These are phyloP conservation scores for Bovichtus diacanthus DNA, from an alignment of 2,797 vertebrate species.

Conservation along the genomic window DNA sequence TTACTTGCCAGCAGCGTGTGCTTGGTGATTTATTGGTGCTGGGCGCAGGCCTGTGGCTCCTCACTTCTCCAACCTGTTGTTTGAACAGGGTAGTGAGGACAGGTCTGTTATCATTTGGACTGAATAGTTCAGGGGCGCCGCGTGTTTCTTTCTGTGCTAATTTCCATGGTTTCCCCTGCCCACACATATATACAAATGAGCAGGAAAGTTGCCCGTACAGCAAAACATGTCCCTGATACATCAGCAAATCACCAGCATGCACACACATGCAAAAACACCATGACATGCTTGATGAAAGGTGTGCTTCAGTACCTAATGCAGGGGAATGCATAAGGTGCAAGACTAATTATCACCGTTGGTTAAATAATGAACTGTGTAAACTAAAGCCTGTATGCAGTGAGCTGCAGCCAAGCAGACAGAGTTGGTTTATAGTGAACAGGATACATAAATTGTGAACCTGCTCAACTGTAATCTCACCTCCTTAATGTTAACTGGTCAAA, in stretches of 20 bases:
- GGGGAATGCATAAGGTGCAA: constrained; percentile 61
- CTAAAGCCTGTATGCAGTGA: constrained; percentile 17
- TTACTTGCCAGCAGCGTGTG: constrained; percentile 38
- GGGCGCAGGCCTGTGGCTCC: constrained; percentile 39
- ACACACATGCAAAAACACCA: constrained; percentile 36
- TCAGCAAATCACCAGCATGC: constrained; percentile 28
- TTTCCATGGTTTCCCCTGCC: constrained; percentile 55
- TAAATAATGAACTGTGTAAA: constrained; percentile 69
- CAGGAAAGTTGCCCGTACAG: constrained; percentile 3
- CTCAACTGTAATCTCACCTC: constrained; percentile 56
- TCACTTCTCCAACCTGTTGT: constrained; percentile 62
- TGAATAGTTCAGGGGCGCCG: constrained; percentile 42
- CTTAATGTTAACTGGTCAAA: constrained; percentile 27
- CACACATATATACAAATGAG: constrained; percentile 17
- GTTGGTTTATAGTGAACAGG: constrained; percentile 46
- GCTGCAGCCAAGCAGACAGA: constrained; percentile 41
- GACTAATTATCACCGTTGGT: constrained; percentile 64
- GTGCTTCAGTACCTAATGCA: constrained; percentile 50
- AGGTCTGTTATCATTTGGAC: constrained; percentile 51
- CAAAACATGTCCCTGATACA: constrained; percentile 9
- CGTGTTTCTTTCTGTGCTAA: constrained; percentile 41
- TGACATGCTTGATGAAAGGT: constrained; percentile 50
- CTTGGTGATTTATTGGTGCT: constrained; percentile 68
- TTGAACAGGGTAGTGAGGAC: constrained; percentile 53
- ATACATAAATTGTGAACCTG: constrained; percentile 64